Conservation (phyloP, 2,113 vertebrate genomes). For the Ploceus nigricollis region DNA sequence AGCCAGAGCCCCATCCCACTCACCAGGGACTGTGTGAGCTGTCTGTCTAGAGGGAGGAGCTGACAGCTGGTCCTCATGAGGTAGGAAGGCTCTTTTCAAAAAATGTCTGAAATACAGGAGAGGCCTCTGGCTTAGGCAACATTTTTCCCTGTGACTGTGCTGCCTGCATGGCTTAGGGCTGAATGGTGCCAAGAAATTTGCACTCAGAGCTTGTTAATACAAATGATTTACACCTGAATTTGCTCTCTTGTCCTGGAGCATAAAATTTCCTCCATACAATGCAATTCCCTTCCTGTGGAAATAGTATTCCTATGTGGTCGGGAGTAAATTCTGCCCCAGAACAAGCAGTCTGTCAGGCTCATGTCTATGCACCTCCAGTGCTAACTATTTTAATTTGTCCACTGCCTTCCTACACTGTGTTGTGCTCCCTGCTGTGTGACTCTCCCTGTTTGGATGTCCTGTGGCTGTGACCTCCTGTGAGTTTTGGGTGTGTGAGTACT, state of each 20-base stretch:
- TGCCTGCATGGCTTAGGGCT: not conserved
- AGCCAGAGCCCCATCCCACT: not conserved
- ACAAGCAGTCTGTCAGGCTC: not conserved
- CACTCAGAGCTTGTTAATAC: not conserved
- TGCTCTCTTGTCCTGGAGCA: constrained; percentile 1
- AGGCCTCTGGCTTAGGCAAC: not conserved
- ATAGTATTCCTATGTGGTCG: not conserved
- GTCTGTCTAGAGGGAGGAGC: not conserved
- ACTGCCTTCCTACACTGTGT: not conserved
- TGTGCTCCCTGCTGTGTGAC: not conserved
- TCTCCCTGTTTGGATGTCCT: not conserved
- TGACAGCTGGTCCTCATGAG: not conserved
- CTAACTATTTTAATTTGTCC: not conserved
- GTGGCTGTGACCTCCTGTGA: not conserved
- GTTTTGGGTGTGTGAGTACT: not conserved
- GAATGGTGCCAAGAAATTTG: not conserved
- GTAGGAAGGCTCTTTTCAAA: not conserved
- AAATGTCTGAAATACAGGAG: not conserved
- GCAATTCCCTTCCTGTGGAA: not conserved
- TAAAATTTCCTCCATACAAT: not conserved
- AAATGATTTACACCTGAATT: constrained; percentile 44
- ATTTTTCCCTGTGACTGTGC: not conserved
- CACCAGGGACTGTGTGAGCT: not conserved
- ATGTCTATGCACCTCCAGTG: not conserved
- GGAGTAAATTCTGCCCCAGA: not conserved